A percentile compares a stretch with the other conserved stretches of the same genome.
Evolutionary conservation across 2,797 vertebrate genomes (phyloP).

Genomic region (Orientallactaga sibirica): DNA sequence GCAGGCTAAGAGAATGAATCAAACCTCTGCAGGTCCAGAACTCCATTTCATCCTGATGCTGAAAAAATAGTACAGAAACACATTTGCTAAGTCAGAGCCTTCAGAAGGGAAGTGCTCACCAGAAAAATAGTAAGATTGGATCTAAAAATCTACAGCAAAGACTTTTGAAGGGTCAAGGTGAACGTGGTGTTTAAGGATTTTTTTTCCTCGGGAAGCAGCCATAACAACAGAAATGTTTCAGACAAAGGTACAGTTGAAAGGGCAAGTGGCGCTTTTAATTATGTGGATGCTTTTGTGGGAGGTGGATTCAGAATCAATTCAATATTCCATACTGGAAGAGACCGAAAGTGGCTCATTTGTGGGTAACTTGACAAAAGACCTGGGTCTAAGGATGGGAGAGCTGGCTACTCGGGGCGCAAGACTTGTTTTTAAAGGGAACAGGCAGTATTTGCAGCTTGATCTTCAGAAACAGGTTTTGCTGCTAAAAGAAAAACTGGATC

Average conservation of each 20-base stretch:
- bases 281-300: constrained; percentile 64
- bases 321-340: constrained; percentile 90
- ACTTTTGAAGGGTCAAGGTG: background rate
- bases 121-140: background rate
- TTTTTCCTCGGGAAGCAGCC: background rate
- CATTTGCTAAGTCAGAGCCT: constrained; percentile 12
- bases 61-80: background rate
- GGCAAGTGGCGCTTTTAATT: constrained; percentile 72
- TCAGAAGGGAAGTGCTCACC: background rate
- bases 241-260: constrained; percentile 44
- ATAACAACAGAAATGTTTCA: constrained; percentile 38
- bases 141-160: constrained; percentile 22
- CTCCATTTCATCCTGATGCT: constrained; percentile 8
- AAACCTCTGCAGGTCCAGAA: background rate
- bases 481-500: constrained; percentile 89
- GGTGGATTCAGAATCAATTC: constrained; percentile 63
- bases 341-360: constrained; percentile 85
- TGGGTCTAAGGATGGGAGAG: constrained; percentile 86
- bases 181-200: background rate
- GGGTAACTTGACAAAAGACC: constrained; percentile 90
- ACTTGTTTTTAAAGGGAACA: constrained; percentile 90
- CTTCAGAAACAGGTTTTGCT: constrained; percentile 87
- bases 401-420: constrained; percentile 78
- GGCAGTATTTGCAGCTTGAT: constrained; percentile 89
- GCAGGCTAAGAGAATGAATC: constrained; percentile 71